phyloP scores from a whole-genome alignment of 2,797 vertebrate species.

The Tragelaphus eurycerus region DNA sequence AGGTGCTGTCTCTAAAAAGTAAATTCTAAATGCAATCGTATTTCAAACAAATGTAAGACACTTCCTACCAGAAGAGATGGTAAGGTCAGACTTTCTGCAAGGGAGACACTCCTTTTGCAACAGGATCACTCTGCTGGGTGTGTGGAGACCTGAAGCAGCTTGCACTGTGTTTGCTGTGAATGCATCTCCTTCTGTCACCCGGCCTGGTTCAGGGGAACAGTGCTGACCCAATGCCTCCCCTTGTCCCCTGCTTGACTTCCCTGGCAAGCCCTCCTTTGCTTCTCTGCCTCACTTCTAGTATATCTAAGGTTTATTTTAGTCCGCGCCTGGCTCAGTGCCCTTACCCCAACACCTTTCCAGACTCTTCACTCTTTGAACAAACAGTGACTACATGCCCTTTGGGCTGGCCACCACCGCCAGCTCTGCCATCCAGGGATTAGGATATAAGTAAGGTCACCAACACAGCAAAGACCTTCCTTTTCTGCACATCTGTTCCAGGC shows the following conservation, averaged over 20 bases:
- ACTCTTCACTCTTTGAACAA: neutral
- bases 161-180: neutral
- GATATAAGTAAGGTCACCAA: neutral
- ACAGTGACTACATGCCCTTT: neutral
- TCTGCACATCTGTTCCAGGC: neutral
- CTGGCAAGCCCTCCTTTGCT: fast-evolving
- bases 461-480: neutral
- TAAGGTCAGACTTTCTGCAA: neutral
- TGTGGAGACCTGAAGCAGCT: neutral
- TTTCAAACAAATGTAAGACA: neutral
- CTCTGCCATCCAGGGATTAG: neutral
- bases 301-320: neutral
- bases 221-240: neutral
- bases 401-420: neutral
- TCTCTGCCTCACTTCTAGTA: neutral
- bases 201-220: neutral
- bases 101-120: neutral
- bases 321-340: neutral
- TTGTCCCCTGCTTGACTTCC: neutral
- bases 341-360: neutral
- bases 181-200: fast-evolving
- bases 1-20: neutral
- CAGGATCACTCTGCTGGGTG: neutral
- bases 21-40: neutral
- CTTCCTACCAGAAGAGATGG: neutral